Conservation (phyloP, 1,140 invertebrate genomes). For the Calephelis virginiensis region DNA sequence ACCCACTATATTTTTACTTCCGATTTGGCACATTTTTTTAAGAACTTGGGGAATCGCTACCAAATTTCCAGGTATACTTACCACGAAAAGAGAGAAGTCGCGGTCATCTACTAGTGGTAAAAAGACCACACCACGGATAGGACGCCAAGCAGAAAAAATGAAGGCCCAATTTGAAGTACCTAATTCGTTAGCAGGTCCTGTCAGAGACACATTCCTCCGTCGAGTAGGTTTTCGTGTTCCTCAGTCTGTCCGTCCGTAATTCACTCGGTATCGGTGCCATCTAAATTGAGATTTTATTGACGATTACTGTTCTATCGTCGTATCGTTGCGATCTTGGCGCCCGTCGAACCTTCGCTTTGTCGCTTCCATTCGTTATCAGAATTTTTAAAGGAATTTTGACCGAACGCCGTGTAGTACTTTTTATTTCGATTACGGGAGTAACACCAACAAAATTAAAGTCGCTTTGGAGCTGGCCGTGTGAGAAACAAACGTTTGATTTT, state of each 20-base stretch:
- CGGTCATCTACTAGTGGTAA: too few species aligned
- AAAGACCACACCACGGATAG: slow-evolving; percentile 19
- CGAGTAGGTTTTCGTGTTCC: slow-evolving; percentile 76
- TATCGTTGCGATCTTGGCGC: slow-evolving; percentile 77
- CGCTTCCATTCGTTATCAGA: slow-evolving; percentile 26
- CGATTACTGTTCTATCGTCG: slow-evolving; percentile 75
- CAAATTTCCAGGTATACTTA: too few species aligned
- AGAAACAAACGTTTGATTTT: background rate
- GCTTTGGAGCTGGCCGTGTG: background rate
- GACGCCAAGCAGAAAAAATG: slow-evolving; percentile 46
- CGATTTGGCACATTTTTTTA: too few species aligned
- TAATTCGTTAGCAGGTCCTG: slow-evolving; percentile 74
- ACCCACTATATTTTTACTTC: too few species aligned
- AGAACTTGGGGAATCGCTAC: too few species aligned
- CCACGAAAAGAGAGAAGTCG: too few species aligned
- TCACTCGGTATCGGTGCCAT: slow-evolving; percentile 74
- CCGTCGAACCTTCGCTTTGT: slow-evolving; percentile 43
- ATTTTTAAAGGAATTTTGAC: slow-evolving; percentile 16
- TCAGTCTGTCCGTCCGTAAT: slow-evolving; percentile 69
- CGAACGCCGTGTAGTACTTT: slow-evolving; percentile 17
- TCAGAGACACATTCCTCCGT: slow-evolving; percentile 63
- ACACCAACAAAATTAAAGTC: slow-evolving; percentile 4
- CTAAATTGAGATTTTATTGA: slow-evolving; percentile 79
- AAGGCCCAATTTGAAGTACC: slow-evolving; percentile 59
- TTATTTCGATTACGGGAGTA: slow-evolving; percentile 18